These are phyloP conservation scores for Schizaphis graminum DNA, from an alignment of 2,888 invertebrate genomes.

Conservation along the genomic window DNA sequence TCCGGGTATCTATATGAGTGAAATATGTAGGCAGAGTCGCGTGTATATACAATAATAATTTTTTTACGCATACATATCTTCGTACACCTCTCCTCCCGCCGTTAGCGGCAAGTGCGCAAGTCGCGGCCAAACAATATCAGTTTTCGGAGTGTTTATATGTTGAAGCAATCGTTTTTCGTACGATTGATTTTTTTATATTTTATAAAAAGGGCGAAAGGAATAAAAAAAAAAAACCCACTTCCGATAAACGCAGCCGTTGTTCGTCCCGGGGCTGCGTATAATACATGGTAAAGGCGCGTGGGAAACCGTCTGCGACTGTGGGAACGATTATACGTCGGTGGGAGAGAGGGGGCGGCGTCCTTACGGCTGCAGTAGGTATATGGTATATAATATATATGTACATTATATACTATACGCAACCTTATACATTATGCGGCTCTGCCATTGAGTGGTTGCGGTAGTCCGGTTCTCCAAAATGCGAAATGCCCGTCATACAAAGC, in stretches of 20 bases:
- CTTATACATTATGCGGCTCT: background rate
- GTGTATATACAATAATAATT: background rate
- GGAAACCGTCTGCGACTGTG: conserved; percentile 42
- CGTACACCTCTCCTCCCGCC: background rate
- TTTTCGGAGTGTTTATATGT: background rate
- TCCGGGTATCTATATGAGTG: background rate
- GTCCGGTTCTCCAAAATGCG: background rate
- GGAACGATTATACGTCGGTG: conserved; percentile 22
- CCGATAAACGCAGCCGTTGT: conserved; percentile 20
- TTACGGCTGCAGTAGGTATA: background rate
- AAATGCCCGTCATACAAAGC: background rate
- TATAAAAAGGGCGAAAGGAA: background rate
- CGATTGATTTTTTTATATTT: conserved; percentile 12
- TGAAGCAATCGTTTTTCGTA: background rate
- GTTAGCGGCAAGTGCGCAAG: background rate
- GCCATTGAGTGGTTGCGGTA: background rate
- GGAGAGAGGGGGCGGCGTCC: background rate
- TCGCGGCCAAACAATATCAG: background rate
- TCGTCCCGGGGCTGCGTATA: background rate
- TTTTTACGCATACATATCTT: background rate
- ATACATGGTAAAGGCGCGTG: conserved; percentile 3
- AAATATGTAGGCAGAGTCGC: background rate
- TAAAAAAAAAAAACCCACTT: conserved; percentile 27
- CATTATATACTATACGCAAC: background rate
- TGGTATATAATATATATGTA: background rate